A percentile compares a stretch with the other conserved stretches of the same genome.
These are phyloP conservation scores for Dallia pectoralis DNA, from an alignment of 2,797 vertebrate genomes.

Conservation along the genomic window DNA sequence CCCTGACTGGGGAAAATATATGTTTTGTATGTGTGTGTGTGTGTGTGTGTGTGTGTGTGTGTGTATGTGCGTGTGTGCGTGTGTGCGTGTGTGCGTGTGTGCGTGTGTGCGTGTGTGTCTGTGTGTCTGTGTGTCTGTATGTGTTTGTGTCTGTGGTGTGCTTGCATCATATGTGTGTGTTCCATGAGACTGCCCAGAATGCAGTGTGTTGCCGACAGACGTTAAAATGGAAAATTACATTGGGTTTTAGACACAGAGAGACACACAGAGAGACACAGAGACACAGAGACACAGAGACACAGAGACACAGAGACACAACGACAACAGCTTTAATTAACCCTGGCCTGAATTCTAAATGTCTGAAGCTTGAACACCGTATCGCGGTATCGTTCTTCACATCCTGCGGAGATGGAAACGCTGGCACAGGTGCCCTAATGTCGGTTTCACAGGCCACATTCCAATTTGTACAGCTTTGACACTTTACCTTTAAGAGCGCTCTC, in stretches of 20 bases:
- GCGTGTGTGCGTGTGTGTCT: constrained; percentile 18
- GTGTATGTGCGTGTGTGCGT: constrained; percentile 6
- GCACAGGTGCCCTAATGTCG: no score
- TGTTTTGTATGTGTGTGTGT: constrained; percentile 49
- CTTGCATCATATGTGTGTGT: constrained; percentile 18
- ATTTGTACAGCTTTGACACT: background rate
- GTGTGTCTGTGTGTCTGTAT: background rate
- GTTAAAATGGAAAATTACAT: constrained; percentile 52
- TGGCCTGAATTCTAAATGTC: no score
- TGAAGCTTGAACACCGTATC: no score
- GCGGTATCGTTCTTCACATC: no score
- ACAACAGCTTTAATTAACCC: no score
- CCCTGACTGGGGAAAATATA: constrained; percentile 59
- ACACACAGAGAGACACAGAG: no score
- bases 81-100: constrained; percentile 1
- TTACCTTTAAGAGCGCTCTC: background rate
- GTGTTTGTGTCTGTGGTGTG: constrained; percentile 12
- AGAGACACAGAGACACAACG: background rate
- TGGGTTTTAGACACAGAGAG: constrained; percentile 39
- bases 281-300: no score
- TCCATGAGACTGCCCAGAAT: constrained; percentile 59
- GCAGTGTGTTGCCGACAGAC: constrained; percentile 47
- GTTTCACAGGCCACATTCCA: background rate
- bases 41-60: background rate
- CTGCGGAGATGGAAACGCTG: no score